Base-by-base conservation (phyloP, 2,797 vertebrate genomes). In the Melanogrammus aeglefinus region DNA sequence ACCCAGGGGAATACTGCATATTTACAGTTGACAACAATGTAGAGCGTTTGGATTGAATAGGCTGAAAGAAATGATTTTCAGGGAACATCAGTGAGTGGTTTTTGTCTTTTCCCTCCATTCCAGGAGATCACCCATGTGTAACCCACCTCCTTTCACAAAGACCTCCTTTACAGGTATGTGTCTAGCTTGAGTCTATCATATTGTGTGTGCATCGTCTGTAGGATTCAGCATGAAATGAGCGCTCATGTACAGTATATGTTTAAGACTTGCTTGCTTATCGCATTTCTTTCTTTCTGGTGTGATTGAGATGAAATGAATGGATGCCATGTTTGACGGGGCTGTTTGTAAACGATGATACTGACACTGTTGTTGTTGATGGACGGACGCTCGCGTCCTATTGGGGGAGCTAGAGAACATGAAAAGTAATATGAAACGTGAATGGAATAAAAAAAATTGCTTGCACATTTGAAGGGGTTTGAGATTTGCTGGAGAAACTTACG, bases 51-150 rank as follows among this genome's bases (percentile, higher is more conserved):
- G 7, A 70, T 27, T 73, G 69, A 16, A 1, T 14, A 35, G 21
- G 38, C 36, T 27, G 70, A 36, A 74, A 47, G 33, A 18, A 7
- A 5, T 13, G 0, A 51, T 75, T 72, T 78, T 79, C 76, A 63
- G 4, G 4, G 31, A 38, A 66, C 13, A 80, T 69, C 74, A 77
- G 5, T 77, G 41, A 80, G 1, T 33, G 31, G 31, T 78, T 3
- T 82, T 51, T 82, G 12, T 77, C 57, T 82, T 35, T 75, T 83
- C 78, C 31, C 63, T 51, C 76, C 73, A 80, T 89, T 63, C 86
- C 88, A 99, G 97, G 91, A 94, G 98, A 93, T 99, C 98, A 91
- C 96, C 97, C 86, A 98, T 99, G 96, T 98, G 97, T 93, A 99
- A 98, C 88, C 97, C 96, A 90, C 95, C 97, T 74, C 96, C 97